phyloP scores from a whole-genome alignment of 2,797 vertebrate species.

The Halcyon chelicuti region DNA sequence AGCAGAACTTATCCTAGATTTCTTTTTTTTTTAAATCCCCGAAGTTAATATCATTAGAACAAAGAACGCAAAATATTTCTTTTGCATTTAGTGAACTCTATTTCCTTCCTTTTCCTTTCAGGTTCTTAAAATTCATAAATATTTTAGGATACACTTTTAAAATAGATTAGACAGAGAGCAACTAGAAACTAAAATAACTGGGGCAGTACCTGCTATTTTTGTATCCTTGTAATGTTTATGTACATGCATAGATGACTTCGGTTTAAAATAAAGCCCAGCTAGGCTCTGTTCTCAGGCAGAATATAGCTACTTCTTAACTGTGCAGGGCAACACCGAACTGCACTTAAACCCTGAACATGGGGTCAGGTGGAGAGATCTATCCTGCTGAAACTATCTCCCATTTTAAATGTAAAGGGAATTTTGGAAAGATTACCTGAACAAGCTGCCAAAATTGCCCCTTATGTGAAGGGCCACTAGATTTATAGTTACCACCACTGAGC shows the following conservation, averaged over 20 bases:
- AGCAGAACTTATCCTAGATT: conserved; percentile 48
- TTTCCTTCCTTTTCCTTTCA: conserved; percentile 18
- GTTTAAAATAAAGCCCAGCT: conserved; percentile 16
- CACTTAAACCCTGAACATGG: not conserved
- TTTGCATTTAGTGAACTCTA: not conserved
- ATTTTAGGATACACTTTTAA: conserved; percentile 9
- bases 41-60: conserved; percentile 24
- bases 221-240: not conserved
- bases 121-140: conserved; percentile 15
- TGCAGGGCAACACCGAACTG: not conserved
- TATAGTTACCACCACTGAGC: not conserved
- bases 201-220: conserved; percentile 21
- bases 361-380: not conserved
- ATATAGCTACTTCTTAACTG: not conserved
- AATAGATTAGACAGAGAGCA: not conserved
- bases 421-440: not conserved
- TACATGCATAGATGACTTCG: not conserved
- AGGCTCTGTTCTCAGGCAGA: not conserved
- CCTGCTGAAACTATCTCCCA: not conserved
- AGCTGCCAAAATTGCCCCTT: not conserved
- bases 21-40: not conserved
- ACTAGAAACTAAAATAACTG: not conserved
- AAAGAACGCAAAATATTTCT: conserved; percentile 26
- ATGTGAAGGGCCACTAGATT: not conserved
- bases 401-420: not conserved